Percentiles rank a stretch among this genome's conserved stretches.
Conservation (phyloP, 2,888 invertebrate genomes). For the Watsonalla binaria region DNA sequence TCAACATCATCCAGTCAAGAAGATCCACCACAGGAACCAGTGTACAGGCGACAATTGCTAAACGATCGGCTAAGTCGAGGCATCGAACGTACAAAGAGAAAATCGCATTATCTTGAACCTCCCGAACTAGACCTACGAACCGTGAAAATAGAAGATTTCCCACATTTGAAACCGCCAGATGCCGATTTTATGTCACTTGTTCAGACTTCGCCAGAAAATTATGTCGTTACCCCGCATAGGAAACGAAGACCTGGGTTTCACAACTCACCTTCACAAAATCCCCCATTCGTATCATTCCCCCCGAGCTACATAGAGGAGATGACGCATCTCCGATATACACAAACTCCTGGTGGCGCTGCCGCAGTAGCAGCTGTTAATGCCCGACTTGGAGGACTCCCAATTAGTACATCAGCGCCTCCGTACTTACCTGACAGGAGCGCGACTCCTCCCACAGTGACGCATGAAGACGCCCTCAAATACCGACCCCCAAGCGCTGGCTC, state of each 20-base stretch:
- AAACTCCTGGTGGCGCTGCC: constrained; percentile 78
- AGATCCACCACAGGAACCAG: constrained; percentile 71
- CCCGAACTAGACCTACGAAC: constrained; percentile 83
- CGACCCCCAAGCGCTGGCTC: constrained; percentile 85
- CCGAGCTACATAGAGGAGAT: constrained; percentile 87
- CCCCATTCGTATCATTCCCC: constrained; percentile 90
- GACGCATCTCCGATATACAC: constrained; percentile 80
- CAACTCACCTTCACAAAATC: constrained; percentile 92
- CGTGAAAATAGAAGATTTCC: constrained; percentile 82
- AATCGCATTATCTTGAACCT: constrained; percentile 81
- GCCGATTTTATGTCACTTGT: constrained; percentile 84
- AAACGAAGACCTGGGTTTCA: constrained; percentile 92
- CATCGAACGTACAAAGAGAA: constrained; percentile 80
- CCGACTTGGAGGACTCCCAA: constrained; percentile 71
- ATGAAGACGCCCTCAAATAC: constrained; percentile 78
- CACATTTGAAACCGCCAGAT: constrained; percentile 83
- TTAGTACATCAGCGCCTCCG: constrained; percentile 87
- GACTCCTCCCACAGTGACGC: constrained; percentile 80
- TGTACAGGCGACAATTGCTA: constrained; percentile 80
- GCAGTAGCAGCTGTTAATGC: constrained; percentile 79
- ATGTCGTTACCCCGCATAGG: constrained; percentile 91
- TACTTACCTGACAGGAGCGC: constrained; percentile 81
- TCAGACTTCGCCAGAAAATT: constrained; percentile 87
- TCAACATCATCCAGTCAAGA: constrained; percentile 75
- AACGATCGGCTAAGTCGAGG: constrained; percentile 80